phyloP scores from a whole-genome alignment of 35 echinoderm and acorn worm genomes.

The Apostichopus parvimensis region DNA sequence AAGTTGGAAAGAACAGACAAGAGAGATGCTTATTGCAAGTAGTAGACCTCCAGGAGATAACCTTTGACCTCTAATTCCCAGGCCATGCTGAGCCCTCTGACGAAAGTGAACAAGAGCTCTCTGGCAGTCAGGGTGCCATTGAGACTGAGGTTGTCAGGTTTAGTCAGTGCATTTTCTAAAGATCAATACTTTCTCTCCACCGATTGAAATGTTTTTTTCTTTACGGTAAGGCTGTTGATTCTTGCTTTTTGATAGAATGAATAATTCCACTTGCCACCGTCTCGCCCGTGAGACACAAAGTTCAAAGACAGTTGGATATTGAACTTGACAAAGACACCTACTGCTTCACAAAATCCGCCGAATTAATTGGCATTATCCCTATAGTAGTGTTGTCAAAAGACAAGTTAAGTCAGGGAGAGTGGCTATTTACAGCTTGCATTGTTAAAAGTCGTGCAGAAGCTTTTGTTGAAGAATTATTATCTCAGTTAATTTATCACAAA shows the following conservation, averaged over 20 bases:
- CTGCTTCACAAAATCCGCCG: neutral
- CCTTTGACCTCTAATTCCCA: constrained; percentile 41
- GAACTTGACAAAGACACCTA: neutral
- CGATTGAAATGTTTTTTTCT: neutral
- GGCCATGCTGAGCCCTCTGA: constrained; percentile 23
- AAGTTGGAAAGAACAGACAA: neutral
- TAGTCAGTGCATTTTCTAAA: neutral
- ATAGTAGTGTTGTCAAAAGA: neutral
- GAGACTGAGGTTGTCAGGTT: constrained; percentile 23
- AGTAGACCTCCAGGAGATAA: constrained; percentile 4
- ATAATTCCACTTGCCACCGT: constrained; percentile 27
- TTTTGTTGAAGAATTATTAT: too few relatives aligned
- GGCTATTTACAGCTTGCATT: too few relatives aligned
- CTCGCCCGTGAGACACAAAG: neutral
- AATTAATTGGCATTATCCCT: neutral
- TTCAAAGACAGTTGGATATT: neutral
- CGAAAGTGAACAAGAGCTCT: neutral
- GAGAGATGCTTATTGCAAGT: neutral
- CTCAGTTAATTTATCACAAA: too few relatives aligned
- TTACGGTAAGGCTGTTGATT: neutral
- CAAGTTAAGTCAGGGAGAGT: neutral
- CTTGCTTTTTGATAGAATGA: constrained; percentile 13
- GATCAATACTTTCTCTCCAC: neutral
- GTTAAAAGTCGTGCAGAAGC: too few relatives aligned
- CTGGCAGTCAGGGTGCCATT: neutral